These are phyloP conservation scores for Fratercula arctica DNA, from an alignment of 2,797 vertebrate species.

Conservation along the genomic window DNA sequence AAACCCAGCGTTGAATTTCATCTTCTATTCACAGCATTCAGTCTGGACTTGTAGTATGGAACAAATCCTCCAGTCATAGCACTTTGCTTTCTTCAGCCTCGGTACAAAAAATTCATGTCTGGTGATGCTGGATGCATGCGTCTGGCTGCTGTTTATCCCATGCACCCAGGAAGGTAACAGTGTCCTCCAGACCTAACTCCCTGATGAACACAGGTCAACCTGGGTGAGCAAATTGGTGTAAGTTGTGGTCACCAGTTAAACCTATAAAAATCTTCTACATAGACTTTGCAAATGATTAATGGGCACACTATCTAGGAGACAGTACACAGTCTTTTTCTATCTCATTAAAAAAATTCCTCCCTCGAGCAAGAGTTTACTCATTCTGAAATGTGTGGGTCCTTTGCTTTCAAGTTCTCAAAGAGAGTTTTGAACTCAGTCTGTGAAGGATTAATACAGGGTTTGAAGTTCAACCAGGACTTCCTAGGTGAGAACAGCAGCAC, in stretches of 20 bases:
- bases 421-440: not conserved
- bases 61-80: not conserved
- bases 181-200: not conserved
- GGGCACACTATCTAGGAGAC: not conserved
- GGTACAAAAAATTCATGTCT: not conserved
- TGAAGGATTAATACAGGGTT: not conserved
- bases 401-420: not conserved
- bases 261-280: not conserved
- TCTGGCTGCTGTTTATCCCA: not conserved
- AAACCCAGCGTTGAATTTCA: not conserved
- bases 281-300: not conserved
- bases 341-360: not conserved
- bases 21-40: not conserved
- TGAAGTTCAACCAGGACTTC: not conserved
- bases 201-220: not conserved
- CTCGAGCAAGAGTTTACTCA: not conserved
- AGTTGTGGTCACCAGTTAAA: not conserved
- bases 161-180: fast-evolving
- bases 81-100: not conserved
- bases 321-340: not conserved
- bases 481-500: not conserved
- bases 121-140: fast-evolving
- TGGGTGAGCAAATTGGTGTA: not conserved
- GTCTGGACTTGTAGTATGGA: not conserved
- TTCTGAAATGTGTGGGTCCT: not conserved